phyloP scores from a whole-genome alignment of 2,888 invertebrate species.

The Nymphalis urticae region DNA sequence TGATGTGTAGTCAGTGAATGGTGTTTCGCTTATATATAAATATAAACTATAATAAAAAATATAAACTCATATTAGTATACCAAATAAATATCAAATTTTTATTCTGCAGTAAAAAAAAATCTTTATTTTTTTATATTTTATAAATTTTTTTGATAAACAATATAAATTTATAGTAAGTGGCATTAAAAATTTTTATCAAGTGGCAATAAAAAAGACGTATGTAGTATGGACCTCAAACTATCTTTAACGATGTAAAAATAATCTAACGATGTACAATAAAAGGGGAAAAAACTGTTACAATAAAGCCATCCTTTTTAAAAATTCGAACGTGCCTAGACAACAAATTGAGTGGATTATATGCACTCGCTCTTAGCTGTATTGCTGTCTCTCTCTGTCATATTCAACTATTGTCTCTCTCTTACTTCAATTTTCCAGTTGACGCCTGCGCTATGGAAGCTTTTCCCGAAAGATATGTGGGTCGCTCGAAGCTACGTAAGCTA shows the following conservation, averaged over 20 bases:
- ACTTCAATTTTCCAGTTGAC: conserved; percentile 65
- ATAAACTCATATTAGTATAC: too few relatives aligned
- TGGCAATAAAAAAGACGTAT: not conserved
- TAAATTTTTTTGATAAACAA: too few relatives aligned
- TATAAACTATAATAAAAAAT: too few relatives aligned
- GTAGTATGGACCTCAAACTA: not conserved
- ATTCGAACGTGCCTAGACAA: conserved; percentile 68
- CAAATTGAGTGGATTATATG: conserved; percentile 68
- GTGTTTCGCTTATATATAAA: too few relatives aligned
- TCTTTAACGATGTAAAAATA: conserved; percentile 9
- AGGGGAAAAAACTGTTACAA: conserved; percentile 31
- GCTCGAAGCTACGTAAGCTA: conserved; percentile 71
- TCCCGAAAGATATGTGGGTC: conserved; percentile 63
- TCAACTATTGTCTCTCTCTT: conserved; percentile 47
- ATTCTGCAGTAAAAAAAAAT: too few relatives aligned
- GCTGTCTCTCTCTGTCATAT: conserved; percentile 51
- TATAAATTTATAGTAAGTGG: too few relatives aligned
- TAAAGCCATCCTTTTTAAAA: conserved; percentile 48
- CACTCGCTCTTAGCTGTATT: conserved; percentile 53
- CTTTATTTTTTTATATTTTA: too few relatives aligned
- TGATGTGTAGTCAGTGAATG: too few relatives aligned
- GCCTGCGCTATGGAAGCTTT: conserved; percentile 67
- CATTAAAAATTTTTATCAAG: not conserved
- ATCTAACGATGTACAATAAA: conserved; percentile 7
- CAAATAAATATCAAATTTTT: too few relatives aligned